These are phyloP conservation scores for Proisotoma minuta DNA, from an alignment of 2,888 invertebrate species.

Conservation along the genomic window DNA sequence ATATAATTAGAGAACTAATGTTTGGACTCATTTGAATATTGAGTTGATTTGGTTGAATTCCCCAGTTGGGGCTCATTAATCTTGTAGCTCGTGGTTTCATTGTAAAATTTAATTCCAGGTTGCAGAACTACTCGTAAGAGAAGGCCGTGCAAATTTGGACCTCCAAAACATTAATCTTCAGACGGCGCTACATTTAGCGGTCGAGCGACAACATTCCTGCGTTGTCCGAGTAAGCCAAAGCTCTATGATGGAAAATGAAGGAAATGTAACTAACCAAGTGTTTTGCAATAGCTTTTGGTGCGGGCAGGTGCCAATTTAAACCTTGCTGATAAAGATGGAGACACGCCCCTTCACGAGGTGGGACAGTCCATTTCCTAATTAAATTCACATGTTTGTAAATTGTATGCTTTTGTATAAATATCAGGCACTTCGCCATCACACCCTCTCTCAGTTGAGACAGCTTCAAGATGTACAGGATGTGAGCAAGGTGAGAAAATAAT, in stretches of 20 bases:
- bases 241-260: background rate
- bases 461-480: conserved; percentile 90
- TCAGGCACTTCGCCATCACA: conserved; percentile 75
- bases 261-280: no score
- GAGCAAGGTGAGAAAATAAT: conserved; percentile 60
- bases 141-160: conserved; percentile 89
- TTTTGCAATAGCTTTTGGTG: conserved; percentile 66
- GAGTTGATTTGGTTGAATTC: no score
- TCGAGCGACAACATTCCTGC: conserved; percentile 95
- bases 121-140: conserved; percentile 78
- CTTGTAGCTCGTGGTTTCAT: no score
- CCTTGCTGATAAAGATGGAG: conserved; percentile 95
- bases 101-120: no score
- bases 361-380: background rate
- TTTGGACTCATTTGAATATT: no score
- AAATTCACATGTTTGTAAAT: background rate
- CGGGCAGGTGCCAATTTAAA: conserved; percentile 90
- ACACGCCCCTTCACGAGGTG: conserved; percentile 60
- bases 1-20: no score
- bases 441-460: conserved; percentile 87
- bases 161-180: conserved; percentile 86
- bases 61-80: no score
- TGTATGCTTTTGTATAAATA: no score
- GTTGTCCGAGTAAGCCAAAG: conserved; percentile 72
- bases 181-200: conserved; percentile 74